A percentile compares a stretch with the other conserved stretches of the same genome.
Conservation (phyloP, 2,797 vertebrate genomes). For the Myoxocephalus aenaeus region DNA sequence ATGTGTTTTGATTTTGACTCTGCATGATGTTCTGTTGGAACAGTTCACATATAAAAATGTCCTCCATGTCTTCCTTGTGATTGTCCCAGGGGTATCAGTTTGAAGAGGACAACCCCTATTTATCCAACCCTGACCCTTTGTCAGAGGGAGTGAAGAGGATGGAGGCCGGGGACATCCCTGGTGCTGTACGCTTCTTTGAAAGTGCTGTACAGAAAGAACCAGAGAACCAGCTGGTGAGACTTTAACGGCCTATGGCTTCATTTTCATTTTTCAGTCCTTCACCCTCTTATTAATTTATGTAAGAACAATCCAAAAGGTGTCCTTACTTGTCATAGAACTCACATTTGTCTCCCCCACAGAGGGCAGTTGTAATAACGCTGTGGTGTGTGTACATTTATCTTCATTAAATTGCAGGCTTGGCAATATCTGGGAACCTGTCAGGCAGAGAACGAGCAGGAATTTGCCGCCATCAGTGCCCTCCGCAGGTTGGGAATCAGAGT, state of each 20-base stretch:
- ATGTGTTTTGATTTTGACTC: neutral
- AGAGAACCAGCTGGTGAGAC: conserved; percentile 94
- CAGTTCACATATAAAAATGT: neutral
- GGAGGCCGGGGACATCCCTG: conserved; percentile 94
- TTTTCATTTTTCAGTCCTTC: neutral
- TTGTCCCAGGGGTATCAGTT: conserved; percentile 93
- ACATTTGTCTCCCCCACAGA: conserved; percentile 14
- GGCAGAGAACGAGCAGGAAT: conserved; percentile 98
- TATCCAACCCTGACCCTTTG: conserved; percentile 92
- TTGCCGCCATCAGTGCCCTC: conserved; percentile 97
- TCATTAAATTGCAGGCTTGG: conserved; percentile 88
- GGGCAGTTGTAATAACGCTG: neutral
- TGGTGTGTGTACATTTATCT: conserved; percentile 2
- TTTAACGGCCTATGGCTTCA: neutral
- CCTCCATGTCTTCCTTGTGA: conserved; percentile 3
- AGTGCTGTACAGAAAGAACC: conserved; percentile 94
- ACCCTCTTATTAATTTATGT: neutral
- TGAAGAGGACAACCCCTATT: conserved; percentile 95
- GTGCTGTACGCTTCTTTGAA: conserved; percentile 96
- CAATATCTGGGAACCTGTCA: conserved; percentile 98
- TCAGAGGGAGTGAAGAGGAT: conserved; percentile 92
- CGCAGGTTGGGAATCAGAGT: conserved; percentile 86
- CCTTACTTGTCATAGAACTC: neutral
- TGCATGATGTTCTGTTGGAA: neutral
- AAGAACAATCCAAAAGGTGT: conserved; percentile 5